A percentile compares a stretch with the other conserved stretches of the same genome.
These are phyloP conservation scores for Mesochorus sp. DNA, from an alignment of 2,888 invertebrate species.

Conservation along the genomic window DNA sequence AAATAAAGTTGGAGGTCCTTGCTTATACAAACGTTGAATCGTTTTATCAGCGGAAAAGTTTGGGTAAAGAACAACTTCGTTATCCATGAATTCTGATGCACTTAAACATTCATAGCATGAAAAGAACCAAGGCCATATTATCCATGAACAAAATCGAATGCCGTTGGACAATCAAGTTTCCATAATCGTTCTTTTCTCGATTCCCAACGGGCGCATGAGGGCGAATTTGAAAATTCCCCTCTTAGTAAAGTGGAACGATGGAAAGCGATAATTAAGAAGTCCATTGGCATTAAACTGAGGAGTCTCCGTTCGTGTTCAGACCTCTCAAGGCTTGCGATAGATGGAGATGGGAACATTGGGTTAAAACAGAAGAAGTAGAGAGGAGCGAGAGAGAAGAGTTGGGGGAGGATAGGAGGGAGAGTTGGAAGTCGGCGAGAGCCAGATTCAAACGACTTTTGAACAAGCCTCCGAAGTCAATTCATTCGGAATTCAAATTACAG, in stretches of 20 bases:
- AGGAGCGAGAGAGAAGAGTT: too few relatives aligned
- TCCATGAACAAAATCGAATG: not conserved
- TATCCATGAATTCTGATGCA: not conserved
- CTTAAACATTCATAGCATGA: not conserved
- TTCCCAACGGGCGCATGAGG: not conserved
- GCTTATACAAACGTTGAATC: too few relatives aligned
- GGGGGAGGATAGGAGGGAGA: not conserved
- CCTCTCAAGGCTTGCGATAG: conserved; percentile 31
- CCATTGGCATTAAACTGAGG: conserved; percentile 54
- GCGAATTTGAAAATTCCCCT: conserved; percentile 40
- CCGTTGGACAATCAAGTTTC: conserved; percentile 33
- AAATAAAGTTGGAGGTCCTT: too few relatives aligned
- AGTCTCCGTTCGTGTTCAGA: conserved; percentile 19
- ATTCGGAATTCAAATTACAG: conserved; percentile 78
- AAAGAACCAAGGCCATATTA: not conserved
- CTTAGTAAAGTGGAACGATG: conserved; percentile 24
- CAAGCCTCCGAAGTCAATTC: conserved; percentile 74
- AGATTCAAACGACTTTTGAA: conserved; percentile 71
- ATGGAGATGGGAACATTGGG: conserved; percentile 39
- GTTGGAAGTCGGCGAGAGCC: conserved; percentile 49
- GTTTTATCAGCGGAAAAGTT: too few relatives aligned
- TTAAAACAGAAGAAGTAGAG: too few relatives aligned
- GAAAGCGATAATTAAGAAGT: conserved; percentile 63
- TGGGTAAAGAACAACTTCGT: not conserved
- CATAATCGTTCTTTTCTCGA: conserved; percentile 39